phyloP scores from a whole-genome alignment of 2,888 invertebrate genomes.

The Punctoribates punctum region DNA sequence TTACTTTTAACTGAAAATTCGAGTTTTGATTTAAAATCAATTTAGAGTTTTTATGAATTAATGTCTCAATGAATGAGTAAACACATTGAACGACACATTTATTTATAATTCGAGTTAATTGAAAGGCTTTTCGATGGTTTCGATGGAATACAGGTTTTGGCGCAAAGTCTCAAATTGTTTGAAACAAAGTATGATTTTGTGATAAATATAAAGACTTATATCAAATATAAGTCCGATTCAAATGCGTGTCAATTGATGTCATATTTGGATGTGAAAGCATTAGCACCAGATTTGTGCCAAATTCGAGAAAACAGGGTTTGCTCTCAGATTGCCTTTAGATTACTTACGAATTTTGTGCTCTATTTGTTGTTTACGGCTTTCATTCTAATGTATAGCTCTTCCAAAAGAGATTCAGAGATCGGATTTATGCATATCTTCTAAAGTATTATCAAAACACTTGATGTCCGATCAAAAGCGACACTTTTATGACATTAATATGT shows the following conservation, averaged over 20 bases:
- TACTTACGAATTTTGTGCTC: background rate
- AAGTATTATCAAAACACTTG: background rate
- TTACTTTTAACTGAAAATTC: background rate
- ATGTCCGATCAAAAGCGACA: constrained; percentile 2
- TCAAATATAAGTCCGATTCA: background rate
- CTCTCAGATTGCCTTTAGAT: background rate
- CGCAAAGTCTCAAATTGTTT: background rate
- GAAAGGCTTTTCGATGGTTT: background rate
- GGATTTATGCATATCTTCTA: constrained; percentile 28
- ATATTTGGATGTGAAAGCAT: constrained; percentile 22
- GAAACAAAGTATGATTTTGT: constrained; percentile 15
- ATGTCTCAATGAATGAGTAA: background rate
- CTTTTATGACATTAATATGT: background rate
- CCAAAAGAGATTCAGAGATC: constrained; percentile 1
- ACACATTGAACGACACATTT: constrained; percentile 7
- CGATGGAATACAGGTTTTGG: background rate
- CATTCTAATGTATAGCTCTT: constrained; percentile 23
- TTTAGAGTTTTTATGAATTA: background rate
- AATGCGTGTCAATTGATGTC: background rate
- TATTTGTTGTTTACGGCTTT: constrained; percentile 22
- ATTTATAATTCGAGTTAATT: constrained; percentile 1
- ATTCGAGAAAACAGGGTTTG: constrained; percentile 13
- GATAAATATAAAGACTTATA: background rate
- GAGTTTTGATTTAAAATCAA: constrained; percentile 1
- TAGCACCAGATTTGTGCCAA: constrained; percentile 23